phyloP scores from a whole-genome alignment of 1,140 invertebrate species.

The Lordiphosa stackelbergi region DNA sequence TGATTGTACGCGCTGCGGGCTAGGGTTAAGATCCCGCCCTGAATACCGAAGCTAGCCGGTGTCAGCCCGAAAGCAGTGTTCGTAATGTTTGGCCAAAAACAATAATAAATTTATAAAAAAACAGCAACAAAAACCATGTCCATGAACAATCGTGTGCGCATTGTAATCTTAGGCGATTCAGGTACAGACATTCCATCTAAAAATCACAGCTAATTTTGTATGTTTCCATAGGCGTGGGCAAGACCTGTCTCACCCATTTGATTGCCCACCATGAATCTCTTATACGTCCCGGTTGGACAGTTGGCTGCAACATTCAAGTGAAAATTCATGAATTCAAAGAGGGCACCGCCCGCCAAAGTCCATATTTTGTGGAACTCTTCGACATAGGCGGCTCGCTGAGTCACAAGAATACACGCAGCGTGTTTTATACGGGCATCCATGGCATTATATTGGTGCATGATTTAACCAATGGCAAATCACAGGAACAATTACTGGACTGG shows the following conservation, averaged over 20 bases:
- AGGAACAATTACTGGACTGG: slow-evolving; percentile 95
- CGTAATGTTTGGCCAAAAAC: no score
- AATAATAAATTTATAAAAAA: no score
- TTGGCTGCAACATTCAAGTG: slow-evolving; percentile 96
- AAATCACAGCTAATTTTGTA: not conserved
- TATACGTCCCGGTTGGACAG: slow-evolving; percentile 92
- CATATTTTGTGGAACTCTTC: slow-evolving; percentile 97
- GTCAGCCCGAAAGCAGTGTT: no score
- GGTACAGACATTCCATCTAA: slow-evolving; percentile 79
- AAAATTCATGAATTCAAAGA: slow-evolving; percentile 97
- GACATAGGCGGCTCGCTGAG: slow-evolving; percentile 96
- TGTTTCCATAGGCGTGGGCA: slow-evolving; percentile 87
- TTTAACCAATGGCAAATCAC: slow-evolving; percentile 96
- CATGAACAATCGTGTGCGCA: slow-evolving; percentile 82
- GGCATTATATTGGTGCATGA: slow-evolving; percentile 98
- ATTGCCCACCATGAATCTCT: slow-evolving; percentile 92
- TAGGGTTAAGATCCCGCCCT: no score
- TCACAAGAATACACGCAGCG: slow-evolving; percentile 92
- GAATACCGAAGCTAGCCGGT: no score
- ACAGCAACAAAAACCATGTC: slow-evolving; percentile 77
- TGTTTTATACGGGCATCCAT: slow-evolving; percentile 95
- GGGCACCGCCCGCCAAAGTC: slow-evolving; percentile 92
- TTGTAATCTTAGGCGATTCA: slow-evolving; percentile 95
- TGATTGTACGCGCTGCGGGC: no score
- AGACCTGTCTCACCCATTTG: slow-evolving; percentile 94